phyloP scores from a whole-genome alignment of 53 echinoderm and acorn worm genomes.

The Paelopatides confundens region DNA sequence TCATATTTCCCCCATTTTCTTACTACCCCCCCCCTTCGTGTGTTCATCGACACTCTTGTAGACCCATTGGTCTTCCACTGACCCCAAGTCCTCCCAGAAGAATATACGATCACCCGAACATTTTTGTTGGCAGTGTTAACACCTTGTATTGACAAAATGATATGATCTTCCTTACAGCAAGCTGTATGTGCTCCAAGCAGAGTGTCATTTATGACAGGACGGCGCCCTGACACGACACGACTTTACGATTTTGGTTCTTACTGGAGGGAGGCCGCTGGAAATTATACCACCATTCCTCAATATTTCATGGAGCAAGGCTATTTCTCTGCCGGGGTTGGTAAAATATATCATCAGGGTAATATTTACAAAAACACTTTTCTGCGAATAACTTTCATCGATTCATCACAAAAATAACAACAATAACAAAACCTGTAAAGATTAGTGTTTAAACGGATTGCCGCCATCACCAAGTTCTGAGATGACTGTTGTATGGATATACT shows the following conservation, averaged over 20 bases:
- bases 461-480: too few relatives aligned
- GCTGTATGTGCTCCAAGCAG: conserved; percentile 92
- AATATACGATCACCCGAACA: too few relatives aligned
- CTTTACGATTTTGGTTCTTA: conserved; percentile 82
- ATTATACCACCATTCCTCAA: conserved; percentile 93
- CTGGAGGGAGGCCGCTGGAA: conserved; percentile 83
- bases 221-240: conserved; percentile 93
- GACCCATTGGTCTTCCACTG: too few relatives aligned
- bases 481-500: too few relatives aligned
- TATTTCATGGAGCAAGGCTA: conserved; percentile 93
- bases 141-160: too few relatives aligned
- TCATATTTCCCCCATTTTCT: too few relatives aligned
- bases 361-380: neutral
- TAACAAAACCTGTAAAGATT: neutral
- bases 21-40: too few relatives aligned
- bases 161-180: conserved; percentile 68
- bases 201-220: conserved; percentile 89
- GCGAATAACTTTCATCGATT: neutral
- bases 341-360: conserved; percentile 87
- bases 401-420: neutral
- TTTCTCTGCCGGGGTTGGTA: conserved; percentile 85
- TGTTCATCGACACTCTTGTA: too few relatives aligned
- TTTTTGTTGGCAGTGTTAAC: too few relatives aligned
- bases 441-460: neutral
- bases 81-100: too few relatives aligned